Conservation (phyloP, 2,113 vertebrate genomes). For the Orcinus orca region DNA sequence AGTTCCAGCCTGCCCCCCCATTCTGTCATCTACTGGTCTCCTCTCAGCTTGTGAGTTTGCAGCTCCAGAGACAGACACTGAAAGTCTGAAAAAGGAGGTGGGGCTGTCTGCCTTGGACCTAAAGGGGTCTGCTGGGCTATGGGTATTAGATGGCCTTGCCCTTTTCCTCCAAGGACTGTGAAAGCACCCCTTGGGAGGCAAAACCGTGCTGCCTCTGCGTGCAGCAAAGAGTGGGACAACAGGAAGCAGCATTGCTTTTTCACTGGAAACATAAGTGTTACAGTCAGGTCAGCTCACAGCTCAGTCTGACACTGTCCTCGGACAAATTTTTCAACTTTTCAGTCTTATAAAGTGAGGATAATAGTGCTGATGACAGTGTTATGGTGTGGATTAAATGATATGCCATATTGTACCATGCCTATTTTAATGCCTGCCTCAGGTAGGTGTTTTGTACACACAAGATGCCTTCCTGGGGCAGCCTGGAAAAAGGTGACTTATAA, state of each 20-base stretch:
- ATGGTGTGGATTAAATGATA: background rate
- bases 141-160: background rate
- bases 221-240: background rate
- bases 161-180: background rate
- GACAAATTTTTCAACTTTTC: background rate
- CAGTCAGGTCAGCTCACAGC: background rate
- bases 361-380: too few species aligned
- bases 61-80: background rate
- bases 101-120: background rate
- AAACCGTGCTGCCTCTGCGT: background rate
- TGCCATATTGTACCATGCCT: accelerated
- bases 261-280: accelerated
- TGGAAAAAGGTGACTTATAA: background rate
- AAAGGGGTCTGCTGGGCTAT: background rate
- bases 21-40: background rate
- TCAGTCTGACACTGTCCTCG: background rate
- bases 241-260: background rate
- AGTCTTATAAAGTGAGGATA: background rate
- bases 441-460: background rate
- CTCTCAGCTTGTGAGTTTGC: background rate
- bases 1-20: background rate
- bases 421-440: accelerated
- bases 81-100: background rate
- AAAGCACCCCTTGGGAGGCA: background rate
- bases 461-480: background rate